Conservation (phyloP, 2,113 vertebrate species). For the mouse (Mus musculus) region DNA sequence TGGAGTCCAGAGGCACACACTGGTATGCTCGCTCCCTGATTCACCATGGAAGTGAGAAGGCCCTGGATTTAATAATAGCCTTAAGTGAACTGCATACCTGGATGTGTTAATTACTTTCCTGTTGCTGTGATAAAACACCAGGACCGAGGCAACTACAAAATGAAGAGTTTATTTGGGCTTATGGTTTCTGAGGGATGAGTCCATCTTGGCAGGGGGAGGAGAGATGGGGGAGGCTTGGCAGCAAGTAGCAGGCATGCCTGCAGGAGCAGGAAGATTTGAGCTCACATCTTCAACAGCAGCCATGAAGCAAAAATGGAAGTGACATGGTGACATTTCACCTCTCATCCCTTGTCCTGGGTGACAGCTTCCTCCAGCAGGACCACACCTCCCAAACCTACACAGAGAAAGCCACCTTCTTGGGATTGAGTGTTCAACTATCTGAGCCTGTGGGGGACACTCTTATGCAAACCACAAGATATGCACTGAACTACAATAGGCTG, state of each 20-base stretch:
- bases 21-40: neutral
- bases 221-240: neutral
- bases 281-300: neutral
- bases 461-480: neutral
- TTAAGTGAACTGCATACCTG: neutral
- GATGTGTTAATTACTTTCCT: neutral
- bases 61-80: neutral
- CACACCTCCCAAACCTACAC: neutral
- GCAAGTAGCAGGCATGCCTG: neutral
- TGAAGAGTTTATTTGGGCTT: neutral
- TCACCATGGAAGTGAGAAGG: neutral
- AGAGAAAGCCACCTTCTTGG: neutral
- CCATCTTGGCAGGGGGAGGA: no score
- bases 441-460: neutral
- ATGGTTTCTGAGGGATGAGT: neutral
- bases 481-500: neutral
- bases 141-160: neutral
- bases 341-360: neutral
- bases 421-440: neutral
- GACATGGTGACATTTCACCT: neutral
- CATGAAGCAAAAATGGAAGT: neutral
- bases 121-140: neutral
- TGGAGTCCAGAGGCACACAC: neutral
- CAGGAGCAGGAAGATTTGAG: neutral
- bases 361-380: neutral